phyloP scores from a whole-genome alignment of 2,888 invertebrate genomes.

The Strigamia crassipes region DNA sequence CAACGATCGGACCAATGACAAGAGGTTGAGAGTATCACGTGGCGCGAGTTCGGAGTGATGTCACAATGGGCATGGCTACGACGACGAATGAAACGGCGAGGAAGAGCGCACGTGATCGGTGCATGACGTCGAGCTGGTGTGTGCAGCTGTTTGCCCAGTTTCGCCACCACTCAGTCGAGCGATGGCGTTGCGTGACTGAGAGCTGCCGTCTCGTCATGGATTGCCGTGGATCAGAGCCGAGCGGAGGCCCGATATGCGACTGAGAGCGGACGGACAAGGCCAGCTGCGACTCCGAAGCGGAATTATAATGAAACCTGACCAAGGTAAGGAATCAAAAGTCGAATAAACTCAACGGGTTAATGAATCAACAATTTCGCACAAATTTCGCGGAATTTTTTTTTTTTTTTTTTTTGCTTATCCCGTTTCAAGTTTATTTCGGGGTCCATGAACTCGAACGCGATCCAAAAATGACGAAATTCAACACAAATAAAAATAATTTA shows the following conservation, averaged over 20 bases:
- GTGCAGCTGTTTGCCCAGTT: slow-evolving; percentile 1
- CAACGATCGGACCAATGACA: neutral
- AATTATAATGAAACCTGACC: slow-evolving; percentile 20
- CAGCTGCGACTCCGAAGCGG: neutral
- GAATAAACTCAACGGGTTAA: neutral
- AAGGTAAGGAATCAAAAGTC: neutral
- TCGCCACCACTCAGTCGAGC: slow-evolving; percentile 7
- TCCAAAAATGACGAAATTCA: neutral
- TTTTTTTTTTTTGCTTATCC: neutral
- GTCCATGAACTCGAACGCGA: slow-evolving; percentile 13
- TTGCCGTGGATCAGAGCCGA: neutral
- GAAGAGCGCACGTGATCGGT: neutral
- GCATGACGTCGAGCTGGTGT: neutral
- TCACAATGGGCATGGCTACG: neutral
- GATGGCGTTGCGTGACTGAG: neutral
- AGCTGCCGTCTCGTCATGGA: neutral
- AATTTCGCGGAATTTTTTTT: neutral
- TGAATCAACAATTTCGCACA: neutral
- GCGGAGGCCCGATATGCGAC: neutral
- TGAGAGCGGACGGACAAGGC: neutral
- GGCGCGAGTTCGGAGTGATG: neutral
- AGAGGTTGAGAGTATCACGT: neutral
- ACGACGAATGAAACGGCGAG: neutral
- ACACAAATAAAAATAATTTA: neutral
- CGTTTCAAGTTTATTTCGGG: slow-evolving; percentile 30